Evolutionary conservation across 2,888 invertebrate species (phyloP), one percentile per base, ranked within the genome.

Genomic region (Tiliacea aurago): DNA sequence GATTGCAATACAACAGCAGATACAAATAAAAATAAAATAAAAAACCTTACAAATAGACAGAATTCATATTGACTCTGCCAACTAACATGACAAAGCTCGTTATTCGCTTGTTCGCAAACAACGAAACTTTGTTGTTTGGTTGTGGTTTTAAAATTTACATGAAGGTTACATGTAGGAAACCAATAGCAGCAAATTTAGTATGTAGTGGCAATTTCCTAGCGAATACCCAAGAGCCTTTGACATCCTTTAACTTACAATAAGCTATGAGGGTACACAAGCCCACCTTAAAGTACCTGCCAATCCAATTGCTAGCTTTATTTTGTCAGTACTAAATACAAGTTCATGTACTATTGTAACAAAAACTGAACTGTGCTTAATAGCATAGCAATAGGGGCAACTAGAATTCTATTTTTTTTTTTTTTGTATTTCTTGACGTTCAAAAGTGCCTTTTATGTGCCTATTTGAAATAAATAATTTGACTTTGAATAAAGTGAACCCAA

Each of bases 31-130:
- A 33, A 51, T 18, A 6, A 51, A 18, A 18, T 37, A 5, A 45
- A 51, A 47, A 45, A n/a, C 15, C 10, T 4, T 4, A 20, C 28
- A 45, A 56, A 41, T 7, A 11, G 4, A 47, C 15, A 41, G 7
- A 56, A 47, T 41, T n/a, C 15, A 41, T 67, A 5, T 73, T 63
- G 7, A 67, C 23, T 43, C 11, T 47, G 49, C 28, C 18, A 63
- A 63, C 18, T 67, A 33, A 63, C 41, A 53, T 28, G 28, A 47
- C 18, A 43, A 67, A 81, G 53, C 81, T 76, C 51, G 64, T 65
- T 79, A 63, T 23, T 41, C 11, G 20, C 47, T 62, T 73, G 45
- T 55, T 56, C n/a, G 15, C 11, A 9, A 45, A 62, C 59, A 78
- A 61, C 33, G 11, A 37, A 79, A 66, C 43, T 58, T 79, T 61